Conservation (phyloP, 2,113 vertebrate species). For the Ciconia boyciana region DNA sequence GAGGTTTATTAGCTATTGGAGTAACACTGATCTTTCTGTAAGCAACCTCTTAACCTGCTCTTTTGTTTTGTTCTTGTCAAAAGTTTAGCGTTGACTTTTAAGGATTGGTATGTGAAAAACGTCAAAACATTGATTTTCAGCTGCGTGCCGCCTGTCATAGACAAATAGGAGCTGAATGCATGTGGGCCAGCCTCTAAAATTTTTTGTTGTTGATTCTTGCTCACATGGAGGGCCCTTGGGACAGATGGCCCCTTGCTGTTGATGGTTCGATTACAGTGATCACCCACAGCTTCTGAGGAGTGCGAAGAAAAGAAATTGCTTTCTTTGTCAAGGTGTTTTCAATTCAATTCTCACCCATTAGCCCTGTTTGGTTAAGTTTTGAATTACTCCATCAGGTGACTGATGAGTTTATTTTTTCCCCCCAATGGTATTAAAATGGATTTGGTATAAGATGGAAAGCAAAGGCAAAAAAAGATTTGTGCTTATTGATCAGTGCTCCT, state of each 20-base stretch:
- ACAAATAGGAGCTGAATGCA: constrained; percentile 51
- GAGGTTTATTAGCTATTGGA: neutral
- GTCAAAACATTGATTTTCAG: constrained; percentile 84
- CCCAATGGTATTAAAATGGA: constrained; percentile 65
- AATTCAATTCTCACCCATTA: constrained; percentile 98
- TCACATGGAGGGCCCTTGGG: constrained; percentile 76
- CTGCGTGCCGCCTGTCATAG: constrained; percentile 65
- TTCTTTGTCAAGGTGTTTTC: constrained; percentile 92
- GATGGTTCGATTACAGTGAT: constrained; percentile 76
- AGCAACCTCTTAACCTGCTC: constrained; percentile 66
- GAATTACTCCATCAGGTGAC: constrained; percentile 80
- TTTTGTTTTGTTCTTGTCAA: constrained; percentile 48
- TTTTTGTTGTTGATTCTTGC: constrained; percentile 74
- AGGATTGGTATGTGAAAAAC: constrained; percentile 79
- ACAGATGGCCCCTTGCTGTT: constrained; percentile 76
- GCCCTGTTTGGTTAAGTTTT: constrained; percentile 83
- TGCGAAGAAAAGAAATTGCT: constrained; percentile 90
- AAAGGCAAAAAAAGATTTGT: constrained; percentile 14
- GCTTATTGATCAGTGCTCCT: constrained; percentile 42
- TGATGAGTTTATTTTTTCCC: constrained; percentile 72
- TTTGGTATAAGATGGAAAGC: constrained; percentile 45
- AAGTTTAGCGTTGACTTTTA: constrained; percentile 76
- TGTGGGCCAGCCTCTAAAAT: constrained; percentile 54
- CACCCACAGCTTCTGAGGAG: constrained; percentile 81
- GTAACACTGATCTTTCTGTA: constrained; percentile 25